Base-by-base conservation (phyloP, 1,140 invertebrate species). In the Megalopta genalis region DNA sequence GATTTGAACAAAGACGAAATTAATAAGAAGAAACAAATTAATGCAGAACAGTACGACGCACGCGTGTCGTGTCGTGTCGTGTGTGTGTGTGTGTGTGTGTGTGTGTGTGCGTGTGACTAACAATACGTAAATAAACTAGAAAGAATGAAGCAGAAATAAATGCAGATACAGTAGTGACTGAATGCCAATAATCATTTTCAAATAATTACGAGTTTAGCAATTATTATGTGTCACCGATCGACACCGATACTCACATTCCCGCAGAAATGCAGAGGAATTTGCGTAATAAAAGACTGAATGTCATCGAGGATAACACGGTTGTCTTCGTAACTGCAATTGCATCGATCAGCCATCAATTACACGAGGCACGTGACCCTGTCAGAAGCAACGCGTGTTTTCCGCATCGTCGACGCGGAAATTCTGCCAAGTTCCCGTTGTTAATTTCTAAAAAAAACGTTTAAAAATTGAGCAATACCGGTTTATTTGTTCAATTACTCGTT, bases 301-400 rank as follows among this genome's bases (percentile, higher is more conserved):
- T 25, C 42, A 23, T 18, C 25, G 27, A 25, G 60, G 60, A 32
- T 62, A 46, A 60, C 69, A 21, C 37, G 68, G 23, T 39, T 32
- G 69, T 71, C 70, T 62, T 42, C 57, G 70, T 62, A 59, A 72
- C 70, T 73, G 70, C 39, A 63, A 63, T 73, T 73, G 70, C 70
- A 63, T 73, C 70, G 70, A 63, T 73, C 59, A 73, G 71, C 59
- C 71, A 73, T 73, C 71, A 64, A 73, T 73, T 73, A 64, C 71
- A 73, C 42, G 42, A 18, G 60, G 60, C 39, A n/a, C 12, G 60
- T 46, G 42, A 64, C 25, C 42, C 71, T 64, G 71, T 73, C 71
- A 52, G 27, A 21, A 32, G 8, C 71, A 73, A 62, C 14, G 25
- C 71, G 25, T 46, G 71, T 73, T 73, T 64, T 64, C 60, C 39